phyloP scores from a whole-genome alignment of 2,113 vertebrate species.

The Urocolius indicus region DNA sequence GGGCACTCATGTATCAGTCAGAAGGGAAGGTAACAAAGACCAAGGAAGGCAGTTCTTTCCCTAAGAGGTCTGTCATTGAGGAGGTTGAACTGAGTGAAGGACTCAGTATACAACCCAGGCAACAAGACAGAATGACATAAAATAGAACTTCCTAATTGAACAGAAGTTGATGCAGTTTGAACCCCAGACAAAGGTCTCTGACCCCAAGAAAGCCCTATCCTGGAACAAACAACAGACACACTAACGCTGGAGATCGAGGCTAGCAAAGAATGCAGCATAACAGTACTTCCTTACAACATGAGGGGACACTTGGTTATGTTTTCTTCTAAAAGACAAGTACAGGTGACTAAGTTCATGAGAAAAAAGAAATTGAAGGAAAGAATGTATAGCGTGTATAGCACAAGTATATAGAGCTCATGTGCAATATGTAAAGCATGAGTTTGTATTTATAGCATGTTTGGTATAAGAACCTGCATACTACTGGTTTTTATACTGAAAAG shows the following conservation, averaged over 20 bases:
- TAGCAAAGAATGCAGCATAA: neutral
- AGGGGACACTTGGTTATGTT: neutral
- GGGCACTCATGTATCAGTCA: neutral
- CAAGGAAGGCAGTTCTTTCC: neutral
- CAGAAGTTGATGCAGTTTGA: neutral
- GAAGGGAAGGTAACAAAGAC: neutral
- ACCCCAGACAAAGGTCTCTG: neutral
- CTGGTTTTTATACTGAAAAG: neutral
- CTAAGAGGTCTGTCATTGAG: neutral
- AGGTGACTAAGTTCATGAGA: neutral
- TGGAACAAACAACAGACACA: accelerated
- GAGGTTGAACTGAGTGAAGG: neutral
- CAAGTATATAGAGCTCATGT: neutral
- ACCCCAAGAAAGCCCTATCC: neutral
- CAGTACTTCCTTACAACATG: accelerated
- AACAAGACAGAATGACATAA: neutral
- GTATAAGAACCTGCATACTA: neutral
- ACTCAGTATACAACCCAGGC: neutral
- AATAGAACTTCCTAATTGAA: neutral
- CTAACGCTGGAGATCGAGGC: accelerated
- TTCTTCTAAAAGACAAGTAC: neutral
- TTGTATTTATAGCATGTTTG: neutral
- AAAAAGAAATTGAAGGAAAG: neutral
- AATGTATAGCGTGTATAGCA: neutral
- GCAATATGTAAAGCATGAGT: neutral